Base-by-base conservation (phyloP, 2,888 invertebrate genomes). In the Trissoscelio sp. region DNA sequence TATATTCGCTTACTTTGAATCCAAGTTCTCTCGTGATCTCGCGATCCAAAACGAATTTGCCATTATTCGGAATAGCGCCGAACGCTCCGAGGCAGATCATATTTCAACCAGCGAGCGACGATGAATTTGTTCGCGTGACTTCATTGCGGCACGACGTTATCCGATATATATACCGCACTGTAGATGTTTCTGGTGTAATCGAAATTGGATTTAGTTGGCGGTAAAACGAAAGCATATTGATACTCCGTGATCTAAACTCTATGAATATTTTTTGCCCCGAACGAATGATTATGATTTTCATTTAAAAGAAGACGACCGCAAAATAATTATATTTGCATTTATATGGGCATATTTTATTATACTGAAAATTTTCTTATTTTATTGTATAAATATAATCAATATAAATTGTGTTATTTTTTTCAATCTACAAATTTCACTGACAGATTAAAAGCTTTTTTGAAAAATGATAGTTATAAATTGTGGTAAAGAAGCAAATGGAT, bases 111-210 rank as follows among this genome's bases (percentile, higher is more conserved):
- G 58, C 81, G 77, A 79, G 79, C 70, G 82, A 79, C 77, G 82
- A 82, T 82, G 82, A 82, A 82, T 79, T 82, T 78, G 70, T 82
- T 79, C 78, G 57, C 81, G 74, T 74, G 78, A 81, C 81, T 78
- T 81, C 78, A 57, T 81, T 74, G 78, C 69, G 22, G 42, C 51
- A 66, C 75, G 64, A 70, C 69, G 42, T 62, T 80, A 80, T 74
- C 58, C 42, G 37, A 79, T 69, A 64, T 69, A 73, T 58, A 73
- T 53, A 70, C 22, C 66, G 18, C 44, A 18, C 57, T 53, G 53
- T 72, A 58, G 78, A 78, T 78, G 74, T 78, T 81, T 73, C 73
- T 66, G 46, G 16, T 67, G 60, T 82, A 79, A 82, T 79, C 74
- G 55, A 82, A 79, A 82, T 82, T 82, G 66, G 48, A 82, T 82